phyloP scores from a whole-genome alignment of 2,888 invertebrate genomes.

The Elegia similella region DNA sequence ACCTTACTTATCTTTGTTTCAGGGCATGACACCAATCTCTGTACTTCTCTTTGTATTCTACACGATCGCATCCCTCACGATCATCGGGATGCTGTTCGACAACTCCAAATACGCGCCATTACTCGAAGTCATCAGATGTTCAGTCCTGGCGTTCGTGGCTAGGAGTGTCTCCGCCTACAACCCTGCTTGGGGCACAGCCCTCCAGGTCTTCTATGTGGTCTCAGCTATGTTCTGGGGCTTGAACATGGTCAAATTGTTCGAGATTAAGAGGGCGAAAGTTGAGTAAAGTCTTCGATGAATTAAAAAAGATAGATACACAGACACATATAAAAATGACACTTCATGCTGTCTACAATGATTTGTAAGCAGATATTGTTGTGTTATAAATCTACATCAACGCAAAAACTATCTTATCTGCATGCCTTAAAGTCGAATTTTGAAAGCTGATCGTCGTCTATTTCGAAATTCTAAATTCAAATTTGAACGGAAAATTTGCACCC shows the following conservation, averaged over 20 bases:
- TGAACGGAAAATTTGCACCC: no score
- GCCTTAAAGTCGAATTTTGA: no score
- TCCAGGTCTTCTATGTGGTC: slow-evolving; percentile 81
- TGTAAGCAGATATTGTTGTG: no score
- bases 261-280: slow-evolving; percentile 70
- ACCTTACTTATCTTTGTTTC: slow-evolving; percentile 43
- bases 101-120: slow-evolving; percentile 82
- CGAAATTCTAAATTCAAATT: no score
- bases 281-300: slow-evolving; percentile 35
- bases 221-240: slow-evolving; percentile 85
- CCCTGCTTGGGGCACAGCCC: slow-evolving; percentile 57
- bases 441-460: no score
- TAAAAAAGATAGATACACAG: no score
- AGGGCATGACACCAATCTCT: slow-evolving; percentile 83
- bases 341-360: no score
- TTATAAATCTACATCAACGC: no score
- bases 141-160: slow-evolving; percentile 78
- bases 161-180: slow-evolving; percentile 63
- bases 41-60: slow-evolving; percentile 83
- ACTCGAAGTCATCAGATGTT: slow-evolving; percentile 85
- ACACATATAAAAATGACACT: no score
- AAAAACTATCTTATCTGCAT: no score
- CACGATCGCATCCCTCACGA: slow-evolving; percentile 85
- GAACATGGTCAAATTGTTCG: slow-evolving; percentile 80
- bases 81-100: slow-evolving; percentile 88